These are phyloP conservation scores for Galaxias olidus DNA, from an alignment of 2,797 vertebrate species.

Conservation along the genomic window DNA sequence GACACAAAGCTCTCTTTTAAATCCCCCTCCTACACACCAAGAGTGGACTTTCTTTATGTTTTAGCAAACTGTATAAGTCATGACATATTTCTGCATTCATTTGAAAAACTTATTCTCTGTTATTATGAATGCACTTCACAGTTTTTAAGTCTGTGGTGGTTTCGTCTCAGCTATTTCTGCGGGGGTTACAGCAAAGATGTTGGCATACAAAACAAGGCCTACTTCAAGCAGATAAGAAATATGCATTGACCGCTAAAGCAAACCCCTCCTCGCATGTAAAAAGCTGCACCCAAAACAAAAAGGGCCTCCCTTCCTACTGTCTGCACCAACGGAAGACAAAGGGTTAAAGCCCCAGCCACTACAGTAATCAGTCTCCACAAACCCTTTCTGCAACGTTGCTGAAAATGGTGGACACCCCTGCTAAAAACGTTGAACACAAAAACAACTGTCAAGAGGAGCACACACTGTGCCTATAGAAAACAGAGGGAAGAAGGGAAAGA, in stretches of 20 bases:
- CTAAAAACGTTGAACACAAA: constrained; percentile 62
- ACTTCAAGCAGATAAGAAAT: constrained; percentile 36
- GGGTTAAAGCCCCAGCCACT: constrained; percentile 52
- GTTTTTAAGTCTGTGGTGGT: constrained; percentile 51
- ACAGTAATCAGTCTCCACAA: constrained; percentile 33
- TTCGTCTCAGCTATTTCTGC: constrained; percentile 64
- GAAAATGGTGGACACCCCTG: constrained; percentile 53
- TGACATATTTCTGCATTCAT: constrained; percentile 78
- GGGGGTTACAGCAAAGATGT: constrained; percentile 60
- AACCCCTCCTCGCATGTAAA: constrained; percentile 1
- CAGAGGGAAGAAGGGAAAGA: constrained; percentile 67
- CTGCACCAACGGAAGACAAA: constrained; percentile 35
- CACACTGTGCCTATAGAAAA: constrained; percentile 28
- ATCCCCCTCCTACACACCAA: constrained; percentile 84
- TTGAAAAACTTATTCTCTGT: constrained; percentile 65
- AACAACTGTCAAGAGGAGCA: constrained; percentile 67
- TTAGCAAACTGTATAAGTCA: constrained; percentile 72
- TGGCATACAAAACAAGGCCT: constrained; percentile 26
- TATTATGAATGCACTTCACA: constrained; percentile 67
- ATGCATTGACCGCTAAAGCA: constrained; percentile 14
- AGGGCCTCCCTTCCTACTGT: constrained; percentile 27
- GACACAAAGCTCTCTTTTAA: constrained; percentile 95
- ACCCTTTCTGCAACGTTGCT: constrained; percentile 52
- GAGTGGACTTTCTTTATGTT: constrained; percentile 72
- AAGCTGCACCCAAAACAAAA: constrained; percentile 25